phyloP scores from a whole-genome alignment of 2,888 invertebrate species.

The Cantharis rufa region DNA sequence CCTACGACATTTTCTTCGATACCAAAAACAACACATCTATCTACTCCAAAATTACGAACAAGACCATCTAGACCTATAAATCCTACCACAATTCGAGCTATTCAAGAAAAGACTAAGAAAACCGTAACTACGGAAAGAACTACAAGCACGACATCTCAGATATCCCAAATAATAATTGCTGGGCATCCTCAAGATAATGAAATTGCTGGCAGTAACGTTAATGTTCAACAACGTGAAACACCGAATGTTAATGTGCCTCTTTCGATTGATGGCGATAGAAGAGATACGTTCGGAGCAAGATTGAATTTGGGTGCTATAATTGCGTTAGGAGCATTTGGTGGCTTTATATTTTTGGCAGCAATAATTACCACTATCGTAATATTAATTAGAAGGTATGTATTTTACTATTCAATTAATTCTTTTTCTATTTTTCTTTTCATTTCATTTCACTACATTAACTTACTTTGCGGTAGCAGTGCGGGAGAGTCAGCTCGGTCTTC shows the following conservation, averaged over 20 bases:
- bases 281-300: constrained; percentile 67
- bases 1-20: constrained; percentile 41
- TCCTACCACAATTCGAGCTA: constrained; percentile 53
- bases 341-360: constrained; percentile 85
- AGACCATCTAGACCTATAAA: constrained; percentile 51
- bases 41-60: constrained; percentile 45
- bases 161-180: constrained; percentile 37
- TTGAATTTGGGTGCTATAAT: constrained; percentile 86
- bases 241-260: constrained; percentile 71
- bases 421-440: constrained; percentile 10
- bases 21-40: constrained; percentile 42
- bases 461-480: constrained; percentile 43
- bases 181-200: constrained; percentile 83
- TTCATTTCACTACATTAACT: constrained; percentile 26
- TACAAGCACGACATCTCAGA: constrained; percentile 31
- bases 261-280: constrained; percentile 65
- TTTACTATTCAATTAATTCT: not conserved
- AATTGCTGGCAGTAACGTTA: constrained; percentile 58
- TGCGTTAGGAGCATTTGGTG: constrained; percentile 88
- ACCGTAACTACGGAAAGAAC: constrained; percentile 36
- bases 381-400: constrained; percentile 79
- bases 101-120: constrained; percentile 44
- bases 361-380: constrained; percentile 88
- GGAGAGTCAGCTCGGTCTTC: constrained; percentile 56
- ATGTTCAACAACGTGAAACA: constrained; percentile 65